phyloP scores from a whole-genome alignment of 2,888 invertebrate genomes.

The Loripinus fragilis region DNA sequence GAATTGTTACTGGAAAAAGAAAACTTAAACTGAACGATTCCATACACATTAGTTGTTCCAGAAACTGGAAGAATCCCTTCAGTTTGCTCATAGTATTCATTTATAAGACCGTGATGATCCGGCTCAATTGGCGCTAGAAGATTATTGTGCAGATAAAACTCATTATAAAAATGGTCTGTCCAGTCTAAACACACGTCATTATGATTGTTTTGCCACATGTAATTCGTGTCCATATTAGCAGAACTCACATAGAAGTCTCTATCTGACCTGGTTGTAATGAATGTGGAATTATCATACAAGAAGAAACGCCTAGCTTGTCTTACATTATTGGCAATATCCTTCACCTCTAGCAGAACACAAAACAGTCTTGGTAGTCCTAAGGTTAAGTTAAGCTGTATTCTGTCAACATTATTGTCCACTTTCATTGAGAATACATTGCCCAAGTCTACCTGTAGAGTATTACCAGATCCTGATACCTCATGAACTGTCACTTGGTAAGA shows the following conservation, averaged over 20 bases:
- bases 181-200: conserved; percentile 50
- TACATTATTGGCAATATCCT: conserved; percentile 52
- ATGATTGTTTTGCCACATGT: conserved; percentile 58
- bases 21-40: conserved; percentile 49
- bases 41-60: conserved; percentile 60
- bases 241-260: conserved; percentile 40
- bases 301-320: conserved; percentile 50
- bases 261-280: conserved; percentile 17
- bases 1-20: conserved; percentile 37
- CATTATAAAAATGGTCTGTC: conserved; percentile 55
- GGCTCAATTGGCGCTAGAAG: conserved; percentile 38
- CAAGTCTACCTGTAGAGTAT: conserved; percentile 5
- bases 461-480: conserved; percentile 24
- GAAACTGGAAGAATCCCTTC: conserved; percentile 50
- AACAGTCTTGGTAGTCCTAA: conserved; percentile 43
- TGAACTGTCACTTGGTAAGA: conserved; percentile 39
- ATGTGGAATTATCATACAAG: conserved; percentile 51
- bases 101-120: conserved; percentile 47
- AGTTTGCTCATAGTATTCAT: conserved; percentile 58
- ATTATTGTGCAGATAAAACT: conserved; percentile 28
- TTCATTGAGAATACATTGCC: background rate
- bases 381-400: background rate
- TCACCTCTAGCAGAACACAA: conserved; percentile 42
- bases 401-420: background rate
- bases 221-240: conserved; percentile 36